A percentile compares a stretch with the other conserved stretches of the same genome.
Evolutionary conservation across 2,113 vertebrate species (phyloP).

Genomic region (Oceanodroma tethys): DNA sequence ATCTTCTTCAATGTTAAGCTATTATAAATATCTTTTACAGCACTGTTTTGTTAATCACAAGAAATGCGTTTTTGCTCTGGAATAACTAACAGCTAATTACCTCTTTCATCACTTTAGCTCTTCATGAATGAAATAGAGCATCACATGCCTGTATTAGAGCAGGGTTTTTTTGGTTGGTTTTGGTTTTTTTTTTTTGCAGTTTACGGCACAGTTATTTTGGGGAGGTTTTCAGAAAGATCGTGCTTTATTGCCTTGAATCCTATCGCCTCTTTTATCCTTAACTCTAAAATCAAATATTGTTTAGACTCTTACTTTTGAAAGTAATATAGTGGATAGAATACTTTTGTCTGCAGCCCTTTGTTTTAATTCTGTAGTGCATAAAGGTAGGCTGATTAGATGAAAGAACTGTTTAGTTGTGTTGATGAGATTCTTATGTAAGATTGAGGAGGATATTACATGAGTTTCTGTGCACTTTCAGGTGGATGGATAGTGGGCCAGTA

Average conservation of each 20-base stretch:
- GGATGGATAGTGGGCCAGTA: not conserved
- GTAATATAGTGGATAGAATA: not conserved
- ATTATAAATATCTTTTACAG: not conserved
- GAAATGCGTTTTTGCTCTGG: not conserved
- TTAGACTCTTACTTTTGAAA: not conserved
- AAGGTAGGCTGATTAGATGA: not conserved
- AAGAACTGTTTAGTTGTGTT: not conserved
- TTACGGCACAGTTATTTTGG: not conserved
- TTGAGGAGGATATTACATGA: not conserved
- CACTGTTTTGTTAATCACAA: not conserved
- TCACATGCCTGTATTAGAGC: not conserved
- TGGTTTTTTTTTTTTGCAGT: not conserved
- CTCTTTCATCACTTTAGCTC: conserved; percentile 8
- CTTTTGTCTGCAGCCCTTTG: not conserved
- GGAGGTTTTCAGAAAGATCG: not conserved
- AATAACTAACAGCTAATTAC: conserved; percentile 38
- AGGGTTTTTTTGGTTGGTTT: not conserved
- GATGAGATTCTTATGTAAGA: not conserved
- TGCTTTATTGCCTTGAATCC: not conserved
- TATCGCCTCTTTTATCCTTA: not conserved
- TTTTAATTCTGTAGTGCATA: not conserved
- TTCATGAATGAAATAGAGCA: not conserved
- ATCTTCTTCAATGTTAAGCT: not conserved
- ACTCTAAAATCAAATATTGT: not conserved
- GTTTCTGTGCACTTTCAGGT: not conserved